phyloP scores from a whole-genome alignment of 2,888 invertebrate genomes.

The Tinea pellionella region DNA sequence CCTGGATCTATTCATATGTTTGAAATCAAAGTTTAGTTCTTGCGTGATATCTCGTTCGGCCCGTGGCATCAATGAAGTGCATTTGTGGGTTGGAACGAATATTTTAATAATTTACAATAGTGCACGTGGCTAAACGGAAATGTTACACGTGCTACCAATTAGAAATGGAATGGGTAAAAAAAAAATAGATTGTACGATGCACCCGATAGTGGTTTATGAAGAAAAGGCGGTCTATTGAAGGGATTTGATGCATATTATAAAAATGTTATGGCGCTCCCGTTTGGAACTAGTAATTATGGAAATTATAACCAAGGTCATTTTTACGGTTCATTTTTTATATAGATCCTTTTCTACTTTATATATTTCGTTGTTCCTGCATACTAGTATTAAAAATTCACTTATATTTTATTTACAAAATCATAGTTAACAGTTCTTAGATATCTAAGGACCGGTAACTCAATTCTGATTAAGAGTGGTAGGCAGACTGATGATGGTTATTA shows the following conservation, averaged over 20 bases:
- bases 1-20: slow-evolving; percentile 29
- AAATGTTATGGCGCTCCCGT: not conserved
- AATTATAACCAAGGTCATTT: not conserved
- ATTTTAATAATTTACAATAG: slow-evolving; percentile 49
- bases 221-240: not conserved
- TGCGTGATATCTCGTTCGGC: not conserved
- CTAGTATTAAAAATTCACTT: too few species aligned
- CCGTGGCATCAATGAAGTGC: slow-evolving; percentile 7
- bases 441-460: too few species aligned
- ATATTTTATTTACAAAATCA: too few species aligned
- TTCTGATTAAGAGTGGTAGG: too few species aligned
- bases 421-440: too few species aligned
- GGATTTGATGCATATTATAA: not conserved
- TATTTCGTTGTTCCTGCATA: too few species aligned
- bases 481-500: too few species aligned
- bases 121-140: slow-evolving; percentile 61
- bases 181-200: slow-evolving; percentile 14
- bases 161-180: slow-evolving; percentile 44
- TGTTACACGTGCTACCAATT: slow-evolving; percentile 64
- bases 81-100: slow-evolving; percentile 39
- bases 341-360: too few species aligned
- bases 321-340: too few species aligned
- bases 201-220: not conserved
- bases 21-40: slow-evolving; percentile 11
- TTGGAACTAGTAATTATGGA: not conserved